Base-by-base conservation (phyloP, 2,797 vertebrate species). In the Syngnathus acus region DNA sequence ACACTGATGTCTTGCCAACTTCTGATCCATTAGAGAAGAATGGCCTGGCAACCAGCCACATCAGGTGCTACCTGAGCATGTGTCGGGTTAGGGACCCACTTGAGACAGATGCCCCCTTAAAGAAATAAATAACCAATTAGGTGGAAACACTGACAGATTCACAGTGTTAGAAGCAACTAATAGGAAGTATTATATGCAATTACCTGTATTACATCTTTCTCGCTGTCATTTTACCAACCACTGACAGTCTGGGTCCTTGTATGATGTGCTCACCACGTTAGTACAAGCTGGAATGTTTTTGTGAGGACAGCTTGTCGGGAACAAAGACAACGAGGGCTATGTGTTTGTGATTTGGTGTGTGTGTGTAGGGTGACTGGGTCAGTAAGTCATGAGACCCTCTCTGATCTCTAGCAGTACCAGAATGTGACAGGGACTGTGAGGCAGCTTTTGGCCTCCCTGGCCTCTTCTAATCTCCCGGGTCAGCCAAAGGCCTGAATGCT, bases 381-480 rank as follows among this genome's bases (percentile, higher is more conserved):
- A 83, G 65, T 60, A 73, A 84, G 79, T 86, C 85, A 87, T 83
- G 82, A 71, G 84, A 86, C 76, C 64, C 58, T 77, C 65, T 78
- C 63, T 85, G 80, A 86, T 81, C 70, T 78, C 48, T 69, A 58
- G 65, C 65, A 62, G 79, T 82, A 78, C 80, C 75, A 82, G 77
- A 71, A 68, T 48, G 83, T 70, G 77, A 84, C 77, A 71, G 74
- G 68, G 23, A 47, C 63, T 64, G 66, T 7, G 67, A 51, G 53
- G 66, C 53, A 40, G 43, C 51, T 65, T 72, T 40, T 54, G 58
- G 62, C 26, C 72, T 63, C 54, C 26, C 62, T 71, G 71, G 75
- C 81, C 72, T 77, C 55, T 53, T 64, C 66, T 77, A 82, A 82
- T 82, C 83, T 68, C 68, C 64, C 16, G 23, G 77, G 72, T 75